Evolutionary conservation across 2,797 vertebrate genomes (phyloP), one percentile per base, ranked within the genome.

Genomic region (Coracias cyanogaster): DNA sequence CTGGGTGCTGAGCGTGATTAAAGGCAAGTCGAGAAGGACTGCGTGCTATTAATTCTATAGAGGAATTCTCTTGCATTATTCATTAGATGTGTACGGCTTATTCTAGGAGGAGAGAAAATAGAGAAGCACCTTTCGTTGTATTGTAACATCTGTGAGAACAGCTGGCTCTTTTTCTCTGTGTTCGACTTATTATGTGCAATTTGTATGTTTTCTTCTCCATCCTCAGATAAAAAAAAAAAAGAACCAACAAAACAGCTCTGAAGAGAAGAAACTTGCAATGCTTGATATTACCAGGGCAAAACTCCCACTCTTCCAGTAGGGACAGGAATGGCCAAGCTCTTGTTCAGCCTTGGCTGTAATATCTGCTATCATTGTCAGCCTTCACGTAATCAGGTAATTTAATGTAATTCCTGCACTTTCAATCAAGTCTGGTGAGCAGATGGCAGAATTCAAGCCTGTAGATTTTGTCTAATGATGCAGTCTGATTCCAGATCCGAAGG

Each of bases 311-410:
- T 60, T 82, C 48, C 52, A 46, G 33, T 28, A 39, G 24, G 74
- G 64, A 35, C 35, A 51, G 84, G 60, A 73, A 31, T 14, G 33
- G 41, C 78, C 88, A 73, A 12, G 4, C 43, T 93, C 25, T 77
- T 73, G n/a, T 49, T 90, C 80, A 91, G 76, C 73, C 58, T 64
- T 65, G 51, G 62, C 48, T 94, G 62, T 82, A 94, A 61, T 94
- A 45, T 69, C 90, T 90, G 71, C 83, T 95, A 71, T 92, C 71
- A 86, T 95, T 94, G 77, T 93, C 90, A 91, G 77, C 57, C 77
- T 89, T 92, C 67, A 71, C 26, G 43, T 90, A 96, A 95, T 95
- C 96, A 92, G 93, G 91, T 95, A 94, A 96, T 96, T 96, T 95
- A 58, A 55, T 85, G 83, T 94, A 85, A 96, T 96, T 95, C 88